Evolutionary conservation across 1,140 invertebrate species (phyloP).

Genomic region (Eriosoma lanigerum): DNA sequence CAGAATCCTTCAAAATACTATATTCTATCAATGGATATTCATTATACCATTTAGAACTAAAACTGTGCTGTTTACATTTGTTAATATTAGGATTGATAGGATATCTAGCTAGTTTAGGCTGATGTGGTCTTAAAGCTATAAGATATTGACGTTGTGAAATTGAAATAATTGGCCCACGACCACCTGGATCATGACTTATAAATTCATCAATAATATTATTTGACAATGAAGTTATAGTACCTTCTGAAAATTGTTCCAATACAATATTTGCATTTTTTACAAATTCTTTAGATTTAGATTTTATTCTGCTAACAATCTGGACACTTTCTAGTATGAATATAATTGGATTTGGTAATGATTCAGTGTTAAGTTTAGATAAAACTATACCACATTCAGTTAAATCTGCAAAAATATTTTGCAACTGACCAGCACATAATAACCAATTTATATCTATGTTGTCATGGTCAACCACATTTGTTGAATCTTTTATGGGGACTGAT

Average conservation of each 20-base stretch:
- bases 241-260: background rate
- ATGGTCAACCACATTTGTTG: background rate
- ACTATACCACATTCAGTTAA: background rate
- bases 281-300: conserved; percentile 11
- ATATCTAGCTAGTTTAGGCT: background rate
- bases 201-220: background rate
- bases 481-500: no score
- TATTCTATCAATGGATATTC: conserved; percentile 21
- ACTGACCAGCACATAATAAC: background rate
- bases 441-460: background rate
- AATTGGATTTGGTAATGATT: conserved; percentile 8
- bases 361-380: background rate
- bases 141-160: background rate
- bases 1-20: background rate
- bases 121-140: background rate
- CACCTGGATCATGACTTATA: background rate
- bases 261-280: background rate
- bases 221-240: background rate
- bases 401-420: background rate
- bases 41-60: conserved; percentile 4
- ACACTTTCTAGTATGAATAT: background rate
- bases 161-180: background rate
- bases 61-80: background rate
- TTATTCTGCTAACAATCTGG: background rate
- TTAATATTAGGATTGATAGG: background rate